These are phyloP conservation scores for Pantherophis alleghaniensis DNA, from an alignment of 2,797 vertebrate genomes.

Conservation along the genomic window DNA sequence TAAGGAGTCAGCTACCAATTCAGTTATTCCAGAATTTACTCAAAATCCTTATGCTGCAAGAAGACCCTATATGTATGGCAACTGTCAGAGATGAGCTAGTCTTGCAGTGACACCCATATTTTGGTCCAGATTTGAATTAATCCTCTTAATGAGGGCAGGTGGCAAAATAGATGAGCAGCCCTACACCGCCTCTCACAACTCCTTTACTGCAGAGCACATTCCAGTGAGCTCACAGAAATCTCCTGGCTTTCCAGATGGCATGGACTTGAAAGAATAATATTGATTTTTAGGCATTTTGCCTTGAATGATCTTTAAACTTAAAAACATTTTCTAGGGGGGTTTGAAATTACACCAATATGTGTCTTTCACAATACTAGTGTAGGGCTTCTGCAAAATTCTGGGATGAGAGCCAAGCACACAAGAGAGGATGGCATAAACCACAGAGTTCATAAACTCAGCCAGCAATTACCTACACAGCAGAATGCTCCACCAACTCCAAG, in stretches of 20 bases:
- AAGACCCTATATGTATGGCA: background rate
- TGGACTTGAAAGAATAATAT: background rate
- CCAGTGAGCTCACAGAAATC: background rate
- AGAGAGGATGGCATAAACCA: background rate
- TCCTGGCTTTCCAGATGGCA: background rate
- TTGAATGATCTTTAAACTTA: background rate
- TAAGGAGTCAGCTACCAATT: background rate
- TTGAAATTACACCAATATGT: background rate
- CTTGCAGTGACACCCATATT: background rate
- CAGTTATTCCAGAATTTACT: background rate
- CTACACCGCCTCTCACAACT: background rate
- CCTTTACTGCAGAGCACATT: background rate
- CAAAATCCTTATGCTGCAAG: background rate
- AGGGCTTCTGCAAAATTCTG: background rate
- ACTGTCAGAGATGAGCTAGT: background rate
- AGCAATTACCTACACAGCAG: background rate
- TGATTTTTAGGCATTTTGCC: background rate
- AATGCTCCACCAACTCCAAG: background rate
- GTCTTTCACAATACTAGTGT: background rate
- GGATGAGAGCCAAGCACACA: background rate
- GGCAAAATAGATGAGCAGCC: background rate
- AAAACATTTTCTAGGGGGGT: background rate
- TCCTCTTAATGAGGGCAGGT: background rate
- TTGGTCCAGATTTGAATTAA: background rate
- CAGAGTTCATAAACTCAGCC: background rate